These are phyloP conservation scores for Luperina nickerlii DNA, from an alignment of 2,888 invertebrate species.

Conservation along the genomic window DNA sequence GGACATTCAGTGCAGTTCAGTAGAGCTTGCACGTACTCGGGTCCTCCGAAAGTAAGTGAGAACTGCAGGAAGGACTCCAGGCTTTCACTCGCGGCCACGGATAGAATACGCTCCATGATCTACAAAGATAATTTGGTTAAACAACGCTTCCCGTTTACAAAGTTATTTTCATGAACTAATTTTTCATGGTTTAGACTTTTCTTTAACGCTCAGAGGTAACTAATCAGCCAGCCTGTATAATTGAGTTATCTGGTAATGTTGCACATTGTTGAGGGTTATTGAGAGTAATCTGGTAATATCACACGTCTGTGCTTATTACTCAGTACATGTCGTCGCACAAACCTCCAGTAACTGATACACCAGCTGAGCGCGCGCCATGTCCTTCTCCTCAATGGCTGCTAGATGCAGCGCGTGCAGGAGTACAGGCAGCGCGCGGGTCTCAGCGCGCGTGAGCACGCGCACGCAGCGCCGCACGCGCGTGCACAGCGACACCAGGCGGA, in stretches of 20 bases:
- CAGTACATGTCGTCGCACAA: not conserved
- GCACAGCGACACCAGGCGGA: conserved; percentile 97
- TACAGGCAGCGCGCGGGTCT: conserved; percentile 95
- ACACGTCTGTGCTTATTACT: not conserved
- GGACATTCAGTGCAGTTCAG: conserved; percentile 94
- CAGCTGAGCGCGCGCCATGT: conserved; percentile 93
- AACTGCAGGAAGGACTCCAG: conserved; percentile 95
- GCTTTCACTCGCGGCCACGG: conserved; percentile 96
- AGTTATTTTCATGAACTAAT: not conserved
- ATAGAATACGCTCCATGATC: conserved; percentile 98
- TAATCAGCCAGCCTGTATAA: not conserved
- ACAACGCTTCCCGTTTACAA: not conserved
- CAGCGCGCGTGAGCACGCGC: conserved; percentile 96
- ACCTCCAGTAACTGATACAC: conserved; percentile 97
- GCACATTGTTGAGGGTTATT: not conserved
- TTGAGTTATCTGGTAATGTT: not conserved
- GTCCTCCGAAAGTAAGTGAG: conserved; percentile 96
- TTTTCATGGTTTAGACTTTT: not conserved
- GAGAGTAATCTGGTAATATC: not conserved
- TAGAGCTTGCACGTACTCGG: conserved; percentile 96
- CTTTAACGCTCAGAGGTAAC: not conserved
- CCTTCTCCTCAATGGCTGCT: conserved; percentile 90
- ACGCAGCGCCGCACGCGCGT: conserved; percentile 97
- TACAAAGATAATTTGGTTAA: conserved; percentile 74
- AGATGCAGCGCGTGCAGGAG: conserved; percentile 96